Evolutionary conservation across 2,888 invertebrate genomes (phyloP), one percentile per base, ranked within the genome.

Genomic region (Mythimna vitellina): DNA sequence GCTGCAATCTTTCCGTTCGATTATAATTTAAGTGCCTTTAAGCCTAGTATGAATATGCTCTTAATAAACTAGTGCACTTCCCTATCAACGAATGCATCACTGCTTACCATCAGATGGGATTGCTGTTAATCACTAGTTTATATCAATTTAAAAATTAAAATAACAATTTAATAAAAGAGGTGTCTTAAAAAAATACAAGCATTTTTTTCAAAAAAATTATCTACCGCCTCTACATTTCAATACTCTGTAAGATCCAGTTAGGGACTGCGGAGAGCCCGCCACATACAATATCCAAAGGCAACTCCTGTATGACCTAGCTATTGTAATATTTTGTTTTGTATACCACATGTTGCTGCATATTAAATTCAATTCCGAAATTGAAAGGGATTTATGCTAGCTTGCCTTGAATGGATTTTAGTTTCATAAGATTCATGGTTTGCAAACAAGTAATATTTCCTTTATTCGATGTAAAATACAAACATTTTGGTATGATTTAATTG

Each of bases 271-370:
- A 65, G 54, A 74, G 54, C 57, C 71, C 57, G 72, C 75, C 58
- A 76, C 70, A 80, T 70, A 80, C 76, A 82, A 86, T 86, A 77
- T 82, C 77, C 65, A 63, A 58, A 69, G 32, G 68, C 58, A 66
- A 70, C 66, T 82, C 70, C 54, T 77, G 54, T 56, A 78, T 60
- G 69, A 74, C 62, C 67, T 42, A 68, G 75, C 76, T 65, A 71
- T 76, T 84, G 71, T 76, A 79, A 76, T 82, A 78, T 78, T 80
- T 86, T 77, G 84, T 70, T 75, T 77, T 70, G 63, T 76, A 65
- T 65, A 72, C 78, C 79, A 80, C 74, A 81, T 74, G 64, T 68
- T 73, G 65, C 63, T 62, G 46, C 61, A 78, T 73, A 77, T 77
- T 80, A 58, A 68, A 83, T 65, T 65, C 29, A 70, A 70, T 73